Evolutionary conservation across 1,140 invertebrate species (phyloP), one percentile per base, ranked within the genome.

Genomic region (Brachionus asplanchnoidis): DNA sequence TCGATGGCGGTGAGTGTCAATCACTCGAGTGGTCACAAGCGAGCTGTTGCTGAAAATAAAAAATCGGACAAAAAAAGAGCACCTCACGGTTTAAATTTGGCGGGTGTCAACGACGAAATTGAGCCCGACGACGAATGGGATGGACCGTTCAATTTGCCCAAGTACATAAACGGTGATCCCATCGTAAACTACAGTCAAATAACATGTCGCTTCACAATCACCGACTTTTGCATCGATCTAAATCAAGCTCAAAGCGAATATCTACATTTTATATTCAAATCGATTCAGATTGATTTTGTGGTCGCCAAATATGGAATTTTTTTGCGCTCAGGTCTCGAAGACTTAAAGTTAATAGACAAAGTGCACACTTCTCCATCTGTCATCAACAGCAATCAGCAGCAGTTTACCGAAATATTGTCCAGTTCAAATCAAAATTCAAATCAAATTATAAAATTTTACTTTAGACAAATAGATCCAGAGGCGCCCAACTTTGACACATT

Each of bases 151-250:
- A 82, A 65, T 23, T 26, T 60, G 26, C 53, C 79, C 23, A 65
- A 65, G 32, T 60, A 65, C n/a, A 82, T 82, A 28, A 82, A 82
- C 20, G 79, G 79, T 44, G 79, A 82, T 23, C 79, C 79, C 11
- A 82, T 68, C 0, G 50, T 53, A 1, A 82, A 82, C 65, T 82
- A 82, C 53, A 82, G 53, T 60, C 79, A 82, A 68, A 82, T 82
- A 36, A 20, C 42, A 42, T 82, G 36, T 46, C 32, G 23, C 26
- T 82, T 82, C 20, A 68, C 56, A 12, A 82, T 82, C 8, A n/a
- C 28, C 11, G 79, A 82, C 53, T 65, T 82, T 82, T 23, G 6
- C 6, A 82, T 82, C 40, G 79, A 82, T 82, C 26, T 82, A 2
- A 82, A 82, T 20, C 53, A 42, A 65, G 36, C n/a, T 11, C 20